Conservation (phyloP, 2,888 invertebrate genomes). For the Drosophila pseudotakahashii region DNA sequence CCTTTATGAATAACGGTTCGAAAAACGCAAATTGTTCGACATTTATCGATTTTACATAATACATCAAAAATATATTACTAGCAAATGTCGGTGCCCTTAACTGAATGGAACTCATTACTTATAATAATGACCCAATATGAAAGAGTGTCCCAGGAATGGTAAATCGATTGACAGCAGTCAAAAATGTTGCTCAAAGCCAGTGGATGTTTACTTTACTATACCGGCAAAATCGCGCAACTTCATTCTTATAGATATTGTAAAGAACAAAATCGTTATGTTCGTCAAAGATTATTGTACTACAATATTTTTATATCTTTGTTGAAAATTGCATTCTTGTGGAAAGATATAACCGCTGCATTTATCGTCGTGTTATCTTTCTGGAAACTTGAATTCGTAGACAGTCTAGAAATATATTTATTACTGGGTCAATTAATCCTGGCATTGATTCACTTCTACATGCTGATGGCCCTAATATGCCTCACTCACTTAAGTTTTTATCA, state of each 20-base stretch:
- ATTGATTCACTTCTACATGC: constrained; percentile 2
- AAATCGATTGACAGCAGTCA: background rate
- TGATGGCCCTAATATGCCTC: constrained; percentile 7
- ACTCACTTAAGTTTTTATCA: constrained; percentile 22
- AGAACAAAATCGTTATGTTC: constrained; percentile 7
- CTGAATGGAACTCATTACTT: constrained; percentile 8
- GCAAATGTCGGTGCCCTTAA: constrained; percentile 10
- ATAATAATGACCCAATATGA: constrained; percentile 1
- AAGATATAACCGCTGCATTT: background rate
- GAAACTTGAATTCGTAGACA: background rate
- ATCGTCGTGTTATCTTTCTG: background rate
- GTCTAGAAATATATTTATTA: background rate
- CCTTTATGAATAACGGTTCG: background rate
- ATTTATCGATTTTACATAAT: constrained; percentile 5
- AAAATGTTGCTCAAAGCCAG: constrained; percentile 23
- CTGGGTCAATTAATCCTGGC: constrained; percentile 3
- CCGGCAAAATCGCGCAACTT: constrained; percentile 16
- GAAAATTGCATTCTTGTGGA: background rate
- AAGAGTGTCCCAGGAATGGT: background rate
- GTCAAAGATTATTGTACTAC: background rate
- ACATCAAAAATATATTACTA: background rate
- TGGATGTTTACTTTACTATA: constrained; percentile 15
- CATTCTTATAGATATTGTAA: constrained; percentile 7
- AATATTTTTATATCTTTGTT: background rate
- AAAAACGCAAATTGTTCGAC: background rate